These are phyloP conservation scores for Orthosia gothica DNA, from an alignment of 2,888 invertebrate species.

Conservation along the genomic window DNA sequence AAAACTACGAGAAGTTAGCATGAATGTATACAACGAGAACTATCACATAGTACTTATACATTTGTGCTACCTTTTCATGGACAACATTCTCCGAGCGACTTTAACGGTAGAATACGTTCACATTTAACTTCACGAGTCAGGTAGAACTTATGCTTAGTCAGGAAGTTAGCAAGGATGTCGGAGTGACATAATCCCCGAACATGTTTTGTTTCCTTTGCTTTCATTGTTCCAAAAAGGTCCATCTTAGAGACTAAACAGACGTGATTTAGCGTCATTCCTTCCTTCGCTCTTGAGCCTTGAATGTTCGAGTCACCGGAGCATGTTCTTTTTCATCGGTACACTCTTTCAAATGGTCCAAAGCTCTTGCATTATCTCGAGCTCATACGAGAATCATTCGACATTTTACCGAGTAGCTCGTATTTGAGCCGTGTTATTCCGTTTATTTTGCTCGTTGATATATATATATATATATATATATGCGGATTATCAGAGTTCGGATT, in stretches of 20 bases:
- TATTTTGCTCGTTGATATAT: too few species aligned
- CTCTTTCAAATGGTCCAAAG: slow-evolving; percentile 38
- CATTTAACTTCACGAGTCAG: background rate
- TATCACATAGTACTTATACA: background rate
- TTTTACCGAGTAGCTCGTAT: slow-evolving; percentile 26
- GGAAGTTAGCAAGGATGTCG: slow-evolving; percentile 25
- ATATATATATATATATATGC: too few species aligned
- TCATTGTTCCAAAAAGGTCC: slow-evolving; percentile 23
- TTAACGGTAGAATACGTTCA: slow-evolving; percentile 8
- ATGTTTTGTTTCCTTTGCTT: background rate
- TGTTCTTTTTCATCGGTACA: slow-evolving; percentile 34
- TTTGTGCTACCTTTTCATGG: background rate
- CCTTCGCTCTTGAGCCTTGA: slow-evolving; percentile 28
- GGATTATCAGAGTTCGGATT: too few species aligned
- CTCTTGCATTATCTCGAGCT: slow-evolving; percentile 34
- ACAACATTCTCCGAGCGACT: background rate
- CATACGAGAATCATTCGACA: slow-evolving; percentile 33
- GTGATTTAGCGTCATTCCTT: slow-evolving; percentile 37
- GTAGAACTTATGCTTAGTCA: background rate
- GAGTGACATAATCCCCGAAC: slow-evolving; percentile 6
- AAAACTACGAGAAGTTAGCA: slow-evolving; percentile 15
- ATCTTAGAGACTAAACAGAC: slow-evolving; percentile 5
- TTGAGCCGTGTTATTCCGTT: slow-evolving; percentile 27
- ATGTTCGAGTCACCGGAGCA: slow-evolving; percentile 40
- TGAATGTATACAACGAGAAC: slow-evolving; percentile 6